These are phyloP conservation scores for Theodoxus fluviatilis DNA, from an alignment of 2,888 invertebrate species.

Conservation along the genomic window DNA sequence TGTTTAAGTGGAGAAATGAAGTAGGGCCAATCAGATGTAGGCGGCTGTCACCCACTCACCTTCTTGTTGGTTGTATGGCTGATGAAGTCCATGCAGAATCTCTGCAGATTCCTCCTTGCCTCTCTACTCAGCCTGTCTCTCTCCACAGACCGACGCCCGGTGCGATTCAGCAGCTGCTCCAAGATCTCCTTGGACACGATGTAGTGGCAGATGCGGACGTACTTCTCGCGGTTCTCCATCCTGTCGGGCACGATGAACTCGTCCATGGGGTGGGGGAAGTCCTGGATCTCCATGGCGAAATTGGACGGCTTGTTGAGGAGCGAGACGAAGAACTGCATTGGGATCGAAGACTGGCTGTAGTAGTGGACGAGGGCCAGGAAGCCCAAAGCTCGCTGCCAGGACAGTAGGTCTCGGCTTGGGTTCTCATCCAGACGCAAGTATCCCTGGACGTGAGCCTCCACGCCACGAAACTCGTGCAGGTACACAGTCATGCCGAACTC, in stretches of 20 bases:
- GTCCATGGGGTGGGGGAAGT: conserved; percentile 31
- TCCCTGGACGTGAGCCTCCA: conserved; percentile 37
- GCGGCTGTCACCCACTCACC: conserved; percentile 24
- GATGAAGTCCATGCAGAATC: conserved; percentile 36
- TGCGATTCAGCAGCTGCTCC: conserved; percentile 23
- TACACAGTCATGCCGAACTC: conserved; percentile 39
- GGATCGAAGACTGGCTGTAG: conserved; percentile 38
- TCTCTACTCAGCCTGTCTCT: conserved; percentile 27
- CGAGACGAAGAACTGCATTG: conserved; percentile 36
- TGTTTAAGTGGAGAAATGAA: too few relatives aligned
- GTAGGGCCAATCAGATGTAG: too few relatives aligned
- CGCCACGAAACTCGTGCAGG: conserved; percentile 35
- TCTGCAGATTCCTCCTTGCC: conserved; percentile 33
- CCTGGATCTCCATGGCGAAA: conserved; percentile 30
- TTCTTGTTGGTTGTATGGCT: conserved; percentile 34
- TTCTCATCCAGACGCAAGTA: conserved; percentile 31
- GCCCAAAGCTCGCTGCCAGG: conserved; percentile 34
- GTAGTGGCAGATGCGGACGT: conserved; percentile 38
- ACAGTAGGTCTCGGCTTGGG: conserved; percentile 23
- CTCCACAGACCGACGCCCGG: not conserved
- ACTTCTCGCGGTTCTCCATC: conserved; percentile 29
- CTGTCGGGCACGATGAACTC: conserved; percentile 33
- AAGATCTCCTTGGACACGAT: conserved; percentile 39
- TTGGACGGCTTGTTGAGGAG: conserved; percentile 30
- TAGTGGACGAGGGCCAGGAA: conserved; percentile 37